Evolutionary conservation across 2,797 vertebrate genomes (phyloP).

Genomic region (Coranthus polyacanthus): DNA sequence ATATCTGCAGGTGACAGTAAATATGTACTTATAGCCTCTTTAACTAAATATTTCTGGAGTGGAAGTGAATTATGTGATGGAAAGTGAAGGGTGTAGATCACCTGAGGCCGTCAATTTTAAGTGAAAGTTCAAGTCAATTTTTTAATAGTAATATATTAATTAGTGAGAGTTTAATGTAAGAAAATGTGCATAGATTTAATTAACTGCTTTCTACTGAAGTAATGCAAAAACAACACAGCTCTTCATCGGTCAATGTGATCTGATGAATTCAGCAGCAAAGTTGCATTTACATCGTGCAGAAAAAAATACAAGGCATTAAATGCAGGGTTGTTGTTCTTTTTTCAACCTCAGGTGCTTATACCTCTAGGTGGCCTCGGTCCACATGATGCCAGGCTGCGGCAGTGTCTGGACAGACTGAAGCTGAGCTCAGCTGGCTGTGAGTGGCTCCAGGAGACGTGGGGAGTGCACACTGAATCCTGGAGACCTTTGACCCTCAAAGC

Average conservation of each 20-base stretch:
- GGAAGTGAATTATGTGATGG: constrained; percentile 29
- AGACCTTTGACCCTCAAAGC: constrained; percentile 34
- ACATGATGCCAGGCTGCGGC: constrained; percentile 13
- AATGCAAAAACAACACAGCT: too few species aligned
- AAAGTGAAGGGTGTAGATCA: too few species aligned
- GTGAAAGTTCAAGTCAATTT: neutral
- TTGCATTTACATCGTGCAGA: neutral
- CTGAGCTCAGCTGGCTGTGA: neutral
- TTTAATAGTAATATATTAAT: too few species aligned
- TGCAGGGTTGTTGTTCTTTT: neutral
- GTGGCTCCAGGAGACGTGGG: constrained; percentile 38
- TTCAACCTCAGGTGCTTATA: constrained; percentile 19
- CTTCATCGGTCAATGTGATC: neutral
- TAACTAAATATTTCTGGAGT: constrained; percentile 23
- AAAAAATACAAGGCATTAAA: too few species aligned
- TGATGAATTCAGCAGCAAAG: neutral
- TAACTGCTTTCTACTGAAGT: too few species aligned
- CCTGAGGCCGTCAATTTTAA: too few species aligned
- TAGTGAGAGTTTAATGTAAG: too few species aligned
- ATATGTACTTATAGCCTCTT: constrained; percentile 7
- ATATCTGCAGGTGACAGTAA: constrained; percentile 13
- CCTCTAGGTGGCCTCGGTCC: constrained; percentile 9
- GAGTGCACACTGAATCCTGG: too few species aligned
- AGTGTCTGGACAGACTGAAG: constrained; percentile 32
- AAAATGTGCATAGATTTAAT: too few species aligned